phyloP scores from a whole-genome alignment of 1,140 invertebrate genomes.

The Asobara japonica region DNA sequence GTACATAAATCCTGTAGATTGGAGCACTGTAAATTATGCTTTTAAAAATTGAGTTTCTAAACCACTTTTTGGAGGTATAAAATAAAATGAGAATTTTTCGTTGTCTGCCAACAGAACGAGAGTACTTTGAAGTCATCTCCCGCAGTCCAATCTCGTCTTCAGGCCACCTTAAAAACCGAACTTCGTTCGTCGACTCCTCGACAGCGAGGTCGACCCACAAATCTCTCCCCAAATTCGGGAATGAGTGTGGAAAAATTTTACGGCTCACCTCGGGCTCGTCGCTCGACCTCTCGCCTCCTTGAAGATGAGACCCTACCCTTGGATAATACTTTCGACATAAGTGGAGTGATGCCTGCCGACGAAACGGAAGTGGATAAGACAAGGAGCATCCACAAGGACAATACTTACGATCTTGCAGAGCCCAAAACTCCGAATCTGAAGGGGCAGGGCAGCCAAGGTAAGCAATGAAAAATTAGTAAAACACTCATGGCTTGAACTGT shows the following conservation, averaged over 20 bases:
- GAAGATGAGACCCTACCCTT: slow-evolving; percentile 43
- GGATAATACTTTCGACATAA: slow-evolving; percentile 34
- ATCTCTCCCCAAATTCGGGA: slow-evolving; percentile 28
- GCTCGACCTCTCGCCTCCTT: slow-evolving; percentile 15
- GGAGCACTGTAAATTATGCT: too few relatives aligned
- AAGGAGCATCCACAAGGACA: slow-evolving; percentile 22
- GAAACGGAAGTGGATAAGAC: slow-evolving; percentile 7
- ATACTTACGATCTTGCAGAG: slow-evolving; percentile 39
- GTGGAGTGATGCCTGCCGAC: slow-evolving; percentile 28
- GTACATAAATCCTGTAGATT: too few relatives aligned
- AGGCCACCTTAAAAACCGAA: neutral
- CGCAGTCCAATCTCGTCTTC: slow-evolving; percentile 15
- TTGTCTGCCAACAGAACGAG: too few relatives aligned
- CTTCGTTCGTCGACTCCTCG: slow-evolving; percentile 38
- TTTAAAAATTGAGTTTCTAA: too few relatives aligned
- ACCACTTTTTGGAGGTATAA: too few relatives aligned
- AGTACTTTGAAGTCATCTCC: too few relatives aligned
- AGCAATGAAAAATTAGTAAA: too few relatives aligned
- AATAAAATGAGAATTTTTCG: too few relatives aligned
- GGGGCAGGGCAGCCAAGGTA: neutral
- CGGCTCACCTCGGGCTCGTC: slow-evolving; percentile 21
- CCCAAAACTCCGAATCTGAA: slow-evolving; percentile 27
- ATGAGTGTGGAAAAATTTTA: slow-evolving; percentile 32
- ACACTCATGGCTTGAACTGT: too few relatives aligned
- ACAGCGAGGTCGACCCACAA: slow-evolving; percentile 29